Conservation (phyloP, 2,797 vertebrate species). For the Dermochelys coriacea region DNA sequence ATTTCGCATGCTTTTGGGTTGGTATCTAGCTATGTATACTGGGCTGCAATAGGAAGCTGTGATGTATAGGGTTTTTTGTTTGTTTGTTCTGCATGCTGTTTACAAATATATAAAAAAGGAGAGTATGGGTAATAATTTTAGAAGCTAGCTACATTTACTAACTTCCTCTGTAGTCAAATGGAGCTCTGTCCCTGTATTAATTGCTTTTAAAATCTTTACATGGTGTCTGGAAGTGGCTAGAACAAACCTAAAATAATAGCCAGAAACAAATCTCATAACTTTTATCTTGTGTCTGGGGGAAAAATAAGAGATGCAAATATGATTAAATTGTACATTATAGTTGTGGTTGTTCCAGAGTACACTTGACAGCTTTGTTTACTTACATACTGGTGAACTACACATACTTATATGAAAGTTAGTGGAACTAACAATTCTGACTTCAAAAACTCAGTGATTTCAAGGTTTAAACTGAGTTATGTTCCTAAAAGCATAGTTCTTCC, state of each 20-base stretch:
- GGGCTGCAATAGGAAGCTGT: constrained; percentile 31
- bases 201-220: neutral
- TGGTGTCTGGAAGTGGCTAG: constrained; percentile 6
- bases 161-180: neutral
- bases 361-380: too few species aligned
- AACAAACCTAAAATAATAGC: neutral
- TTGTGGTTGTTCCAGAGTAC: too few species aligned
- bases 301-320: too few species aligned
- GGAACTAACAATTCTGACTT: too few species aligned
- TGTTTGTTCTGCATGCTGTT: neutral
- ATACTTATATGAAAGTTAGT: too few species aligned
- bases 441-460: too few species aligned
- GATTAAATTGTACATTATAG: too few species aligned
- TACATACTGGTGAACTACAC: too few species aligned
- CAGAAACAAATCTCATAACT: neutral
- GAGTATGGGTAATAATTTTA: neutral
- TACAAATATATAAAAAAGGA: neutral
- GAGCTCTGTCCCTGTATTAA: neutral
- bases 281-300: neutral
- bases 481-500: too few species aligned
- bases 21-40: neutral
- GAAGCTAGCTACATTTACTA: neutral
- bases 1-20: constrained; percentile 43
- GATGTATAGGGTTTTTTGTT: neutral
- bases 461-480: too few species aligned